A percentile compares a stretch with the other conserved stretches of the same genome.
Conservation (phyloP, 2,113 vertebrate genomes). For the Sitta europaea region DNA sequence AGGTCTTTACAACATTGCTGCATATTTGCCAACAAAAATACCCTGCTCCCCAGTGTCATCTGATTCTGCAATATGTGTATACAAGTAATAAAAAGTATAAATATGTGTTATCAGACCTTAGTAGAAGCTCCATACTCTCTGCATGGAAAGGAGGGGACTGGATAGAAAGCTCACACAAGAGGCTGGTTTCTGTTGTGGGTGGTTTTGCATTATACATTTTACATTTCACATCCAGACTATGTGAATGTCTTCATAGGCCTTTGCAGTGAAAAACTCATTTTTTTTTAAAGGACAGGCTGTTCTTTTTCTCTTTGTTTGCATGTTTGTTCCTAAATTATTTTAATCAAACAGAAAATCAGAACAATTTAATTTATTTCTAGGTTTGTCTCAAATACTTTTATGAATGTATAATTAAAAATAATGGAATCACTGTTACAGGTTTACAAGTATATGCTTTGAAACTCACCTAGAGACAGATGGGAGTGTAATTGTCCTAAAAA, state of each 20-base stretch:
- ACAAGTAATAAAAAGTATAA: background rate
- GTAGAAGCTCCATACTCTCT: background rate
- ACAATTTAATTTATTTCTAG: background rate
- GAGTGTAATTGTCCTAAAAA: background rate
- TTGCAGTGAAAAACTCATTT: background rate
- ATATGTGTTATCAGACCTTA: background rate
- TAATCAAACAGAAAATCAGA: background rate
- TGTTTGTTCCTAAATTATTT: background rate
- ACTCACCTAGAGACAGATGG: background rate
- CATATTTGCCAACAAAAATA: background rate
- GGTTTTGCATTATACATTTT: background rate
- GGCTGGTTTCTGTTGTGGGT: background rate
- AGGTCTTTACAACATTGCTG: background rate
- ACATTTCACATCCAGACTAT: too few relatives aligned
- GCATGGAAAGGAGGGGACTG: background rate
- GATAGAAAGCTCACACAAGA: background rate
- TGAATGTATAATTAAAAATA: background rate
- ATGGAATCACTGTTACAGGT: background rate
- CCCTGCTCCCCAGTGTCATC: background rate
- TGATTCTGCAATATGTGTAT: background rate
- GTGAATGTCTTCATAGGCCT: background rate
- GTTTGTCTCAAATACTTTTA: background rate
- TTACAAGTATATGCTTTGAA: background rate
- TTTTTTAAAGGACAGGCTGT: background rate
- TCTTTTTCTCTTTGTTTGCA: background rate